Evolutionary conservation across 2,888 invertebrate species (phyloP).

Genomic region (Cordilura impudica): DNA sequence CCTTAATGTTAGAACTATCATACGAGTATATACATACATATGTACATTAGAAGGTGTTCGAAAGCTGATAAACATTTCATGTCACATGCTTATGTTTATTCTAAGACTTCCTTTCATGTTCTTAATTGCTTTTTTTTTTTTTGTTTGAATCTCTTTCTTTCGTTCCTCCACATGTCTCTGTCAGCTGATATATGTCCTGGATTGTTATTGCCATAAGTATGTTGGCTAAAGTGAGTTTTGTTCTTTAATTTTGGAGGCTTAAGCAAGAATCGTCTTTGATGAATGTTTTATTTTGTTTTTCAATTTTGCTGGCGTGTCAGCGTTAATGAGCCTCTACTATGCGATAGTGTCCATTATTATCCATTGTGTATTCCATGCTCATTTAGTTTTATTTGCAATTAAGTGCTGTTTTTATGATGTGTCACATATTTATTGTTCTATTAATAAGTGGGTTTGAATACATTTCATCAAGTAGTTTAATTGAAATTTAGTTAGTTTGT

Average conservation of each 20-base stretch:
- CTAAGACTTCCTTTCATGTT: slow-evolving; percentile 77
- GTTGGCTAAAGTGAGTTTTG: slow-evolving; percentile 21
- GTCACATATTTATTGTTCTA: slow-evolving; percentile 63
- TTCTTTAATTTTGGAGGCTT: slow-evolving; percentile 42
- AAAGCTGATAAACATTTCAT: slow-evolving; percentile 72
- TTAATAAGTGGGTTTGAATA: slow-evolving; percentile 44
- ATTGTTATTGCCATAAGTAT: slow-evolving; percentile 51
- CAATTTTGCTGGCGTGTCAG: slow-evolving; percentile 72
- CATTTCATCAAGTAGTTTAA: slow-evolving; percentile 50
- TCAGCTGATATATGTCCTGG: slow-evolving; percentile 52
- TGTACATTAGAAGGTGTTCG: slow-evolving; percentile 43
- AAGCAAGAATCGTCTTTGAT: slow-evolving; percentile 47
- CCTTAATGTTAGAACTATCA: too few species aligned
- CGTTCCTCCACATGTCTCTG: slow-evolving; percentile 10
- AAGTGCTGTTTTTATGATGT: slow-evolving; percentile 72
- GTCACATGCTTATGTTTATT: slow-evolving; percentile 72
- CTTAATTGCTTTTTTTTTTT: slow-evolving; percentile 77
- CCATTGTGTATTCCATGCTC: slow-evolving; percentile 58
- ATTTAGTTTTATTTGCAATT: slow-evolving; percentile 69
- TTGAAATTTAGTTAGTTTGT: slow-evolving; percentile 47
- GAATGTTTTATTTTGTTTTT: slow-evolving; percentile 67
- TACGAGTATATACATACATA: not conserved
- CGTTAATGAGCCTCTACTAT: slow-evolving; percentile 76
- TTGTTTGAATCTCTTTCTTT: slow-evolving; percentile 33
- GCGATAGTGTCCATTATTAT: slow-evolving; percentile 31